A percentile compares a stretch with the other conserved stretches of the same genome.
phyloP scores from a whole-genome alignment of 2,888 invertebrate species.

The Cremastinae sp. region DNA sequence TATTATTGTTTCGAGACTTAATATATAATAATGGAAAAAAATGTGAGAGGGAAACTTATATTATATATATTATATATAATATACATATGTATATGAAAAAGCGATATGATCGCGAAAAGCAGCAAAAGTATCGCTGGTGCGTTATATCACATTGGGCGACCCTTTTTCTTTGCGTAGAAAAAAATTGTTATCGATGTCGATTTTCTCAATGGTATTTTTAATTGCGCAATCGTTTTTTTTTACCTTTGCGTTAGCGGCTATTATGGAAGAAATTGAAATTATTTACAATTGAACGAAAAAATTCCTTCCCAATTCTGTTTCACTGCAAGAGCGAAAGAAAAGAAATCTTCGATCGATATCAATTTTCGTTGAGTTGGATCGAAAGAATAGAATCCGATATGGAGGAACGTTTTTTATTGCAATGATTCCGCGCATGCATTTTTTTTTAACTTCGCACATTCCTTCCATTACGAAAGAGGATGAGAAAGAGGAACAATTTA shows the following conservation, averaged over 20 bases:
- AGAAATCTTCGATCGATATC: neutral
- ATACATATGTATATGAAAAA: conserved; percentile 35
- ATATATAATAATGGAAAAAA: conserved; percentile 56
- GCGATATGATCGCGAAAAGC: conserved; percentile 45
- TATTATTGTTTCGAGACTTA: conserved; percentile 69
- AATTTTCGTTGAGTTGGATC: neutral
- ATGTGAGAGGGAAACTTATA: conserved; percentile 23
- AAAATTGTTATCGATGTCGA: conserved; percentile 62
- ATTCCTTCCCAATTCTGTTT: no score
- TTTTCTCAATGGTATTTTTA: neutral
- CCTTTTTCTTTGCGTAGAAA: conserved; percentile 59
- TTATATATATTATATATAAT: conserved; percentile 23
- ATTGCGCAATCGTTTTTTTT: no score
- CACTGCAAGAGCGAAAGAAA: neutral
- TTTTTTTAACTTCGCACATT: conserved; percentile 77
- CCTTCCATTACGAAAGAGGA: conserved; percentile 73
- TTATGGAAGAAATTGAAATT: neutral
- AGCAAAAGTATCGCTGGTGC: conserved; percentile 25
- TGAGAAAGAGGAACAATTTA: conserved; percentile 21
- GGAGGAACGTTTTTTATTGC: conserved; percentile 55
- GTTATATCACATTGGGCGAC: conserved; percentile 14
- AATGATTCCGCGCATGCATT: conserved; percentile 68
- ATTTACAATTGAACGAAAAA: no score
- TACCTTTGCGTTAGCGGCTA: neutral
- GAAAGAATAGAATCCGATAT: conserved; percentile 1